These are phyloP conservation scores for Synanthedon vespiformis DNA, from an alignment of 2,888 invertebrate genomes.

Conservation along the genomic window DNA sequence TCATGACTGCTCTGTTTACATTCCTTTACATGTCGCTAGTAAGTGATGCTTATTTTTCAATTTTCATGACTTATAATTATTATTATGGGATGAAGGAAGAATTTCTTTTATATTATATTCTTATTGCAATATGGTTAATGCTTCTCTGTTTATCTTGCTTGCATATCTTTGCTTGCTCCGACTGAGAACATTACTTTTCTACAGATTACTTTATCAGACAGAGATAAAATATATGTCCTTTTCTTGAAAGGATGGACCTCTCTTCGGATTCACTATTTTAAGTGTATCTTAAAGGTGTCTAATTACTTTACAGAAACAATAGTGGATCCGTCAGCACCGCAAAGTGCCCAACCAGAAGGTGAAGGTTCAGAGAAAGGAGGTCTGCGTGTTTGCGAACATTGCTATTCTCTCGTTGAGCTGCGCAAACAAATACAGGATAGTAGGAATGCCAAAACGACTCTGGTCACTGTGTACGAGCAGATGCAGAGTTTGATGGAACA, in stretches of 20 bases:
- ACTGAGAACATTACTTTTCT: too few species aligned
- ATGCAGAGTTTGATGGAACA: constrained; percentile 82
- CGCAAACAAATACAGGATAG: constrained; percentile 84
- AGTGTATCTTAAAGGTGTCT: too few species aligned
- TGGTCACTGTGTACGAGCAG: constrained; percentile 86
- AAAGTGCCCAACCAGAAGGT: constrained; percentile 27
- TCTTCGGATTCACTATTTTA: too few species aligned
- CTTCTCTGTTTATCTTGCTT: too few species aligned
- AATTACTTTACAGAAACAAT: constrained; percentile 38
- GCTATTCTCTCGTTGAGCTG: constrained; percentile 83
- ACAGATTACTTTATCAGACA: too few species aligned
- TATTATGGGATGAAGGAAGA: too few species aligned
- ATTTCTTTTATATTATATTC: too few species aligned
- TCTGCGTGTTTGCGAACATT: constrained; percentile 80
- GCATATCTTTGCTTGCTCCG: too few species aligned
- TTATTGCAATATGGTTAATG: too few species aligned
- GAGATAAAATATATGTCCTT: too few species aligned
- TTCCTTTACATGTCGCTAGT: constrained; percentile 84
- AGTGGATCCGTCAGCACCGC: constrained; percentile 56
- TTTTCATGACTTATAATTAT: too few species aligned
- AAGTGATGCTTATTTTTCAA: constrained; percentile 30
- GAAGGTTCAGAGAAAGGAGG: constrained; percentile 68
- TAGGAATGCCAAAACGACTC: constrained; percentile 81
- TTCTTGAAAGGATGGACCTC: too few species aligned
- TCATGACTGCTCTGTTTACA: constrained; percentile 88